Evolutionary conservation across 2,888 invertebrate species (phyloP).

Genomic region (Aradus depressus): DNA sequence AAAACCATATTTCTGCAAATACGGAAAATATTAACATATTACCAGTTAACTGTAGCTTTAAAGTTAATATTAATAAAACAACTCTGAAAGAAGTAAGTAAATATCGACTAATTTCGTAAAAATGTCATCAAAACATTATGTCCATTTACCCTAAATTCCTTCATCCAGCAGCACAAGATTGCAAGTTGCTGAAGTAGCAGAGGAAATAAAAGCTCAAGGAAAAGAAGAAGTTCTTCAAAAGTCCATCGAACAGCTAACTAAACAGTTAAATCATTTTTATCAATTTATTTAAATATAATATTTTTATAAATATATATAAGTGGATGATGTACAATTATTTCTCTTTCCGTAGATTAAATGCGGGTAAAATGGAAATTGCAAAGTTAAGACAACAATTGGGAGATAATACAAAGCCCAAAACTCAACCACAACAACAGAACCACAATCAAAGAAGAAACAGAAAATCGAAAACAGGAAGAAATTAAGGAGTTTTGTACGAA

Average conservation of each 20-base stretch:
- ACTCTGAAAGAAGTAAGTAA: too few relatives aligned
- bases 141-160: conserved; percentile 18
- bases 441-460: conserved; percentile 11
- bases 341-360: conserved; percentile 15
- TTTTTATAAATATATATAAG: background rate
- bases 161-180: conserved; percentile 17
- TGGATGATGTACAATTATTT: background rate
- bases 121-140: too few relatives aligned
- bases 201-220: conserved; percentile 12
- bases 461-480: conserved; percentile 13
- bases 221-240: conserved; percentile 14
- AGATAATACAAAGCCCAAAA: conserved; percentile 7
- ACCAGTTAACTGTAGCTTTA: too few relatives aligned
- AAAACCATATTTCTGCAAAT: too few relatives aligned
- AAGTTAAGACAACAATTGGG: conserved; percentile 18
- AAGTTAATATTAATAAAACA: too few relatives aligned
- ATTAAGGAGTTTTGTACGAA: too few relatives aligned
- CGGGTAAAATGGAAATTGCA: conserved; percentile 23
- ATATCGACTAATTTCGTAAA: too few relatives aligned
- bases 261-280: conserved; percentile 10
- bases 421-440: conserved; percentile 3
- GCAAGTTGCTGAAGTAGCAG: conserved; percentile 12
- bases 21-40: too few relatives aligned
- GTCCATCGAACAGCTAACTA: conserved; percentile 12
- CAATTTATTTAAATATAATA: background rate